Evolutionary conservation across 2,113 vertebrate genomes (phyloP), one percentile per base, ranked within the genome.

Genomic region (Ctenomys sociabilis): DNA sequence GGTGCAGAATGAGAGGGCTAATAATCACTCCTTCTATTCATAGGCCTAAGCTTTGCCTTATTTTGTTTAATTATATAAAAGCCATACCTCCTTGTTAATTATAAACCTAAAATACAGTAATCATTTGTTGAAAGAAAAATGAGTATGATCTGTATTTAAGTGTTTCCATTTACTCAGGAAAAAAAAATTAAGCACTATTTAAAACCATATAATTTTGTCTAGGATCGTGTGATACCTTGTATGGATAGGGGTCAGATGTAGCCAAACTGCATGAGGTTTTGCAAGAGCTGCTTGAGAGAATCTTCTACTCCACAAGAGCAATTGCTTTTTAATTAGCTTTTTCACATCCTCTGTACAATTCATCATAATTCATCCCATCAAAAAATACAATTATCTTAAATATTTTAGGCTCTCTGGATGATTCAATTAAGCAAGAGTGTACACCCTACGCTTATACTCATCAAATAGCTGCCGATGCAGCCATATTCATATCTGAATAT

Each of bases 401-500:
- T 96, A 95, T 75, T 94, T 84, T 95, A 88, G 61, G 64, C 37
- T 93, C 82, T 77, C 70, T 59, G 73, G n/a, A 30, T 90, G 88
- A 94, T 95, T 95, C 95, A 88, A 94, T 88, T 92, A 92, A 96
- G 70, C 54, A 84, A 85, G 43, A 94, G n/a, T 4, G 5, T 43
- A 21, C 21, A 10, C 37, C 24, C 45, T 14, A 8, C 19, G 22
- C 75, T 92, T 91, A 81, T 75, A 40, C 10, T 91, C 73, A 85
- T 24, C 77, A 91, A 72, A 77, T 32, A 22, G 28, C 64, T 63
- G 11, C 78, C 30, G 28, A 77, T 72, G 54, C 59, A n/a, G n/a
- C n/a, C n/a, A n/a, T n/a, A n/a, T n/a, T n/a, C n/a, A n/a, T n/a
- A n/a, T n/a, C n/a, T n/a, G n/a, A n/a, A n/a, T n/a, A n/a, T n/a